Evolutionary conservation across 1,140 invertebrate genomes (phyloP).

Genomic region (Leptinotarsa undecemlineata): DNA sequence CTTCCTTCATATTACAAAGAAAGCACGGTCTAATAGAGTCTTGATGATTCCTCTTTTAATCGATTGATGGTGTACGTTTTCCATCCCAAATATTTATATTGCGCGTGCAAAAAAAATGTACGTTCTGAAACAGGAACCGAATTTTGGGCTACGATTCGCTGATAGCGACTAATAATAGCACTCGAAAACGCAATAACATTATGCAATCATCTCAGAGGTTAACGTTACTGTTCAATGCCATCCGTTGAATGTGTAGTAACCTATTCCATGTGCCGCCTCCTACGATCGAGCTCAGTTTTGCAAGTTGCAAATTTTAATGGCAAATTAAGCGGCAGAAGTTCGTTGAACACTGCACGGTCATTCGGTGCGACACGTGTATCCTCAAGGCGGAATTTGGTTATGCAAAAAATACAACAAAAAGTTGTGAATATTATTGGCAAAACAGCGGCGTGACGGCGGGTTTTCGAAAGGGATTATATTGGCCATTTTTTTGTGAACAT

Average conservation of each 20-base stretch:
- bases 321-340: slow-evolving; percentile 31
- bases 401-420: slow-evolving; percentile 4
- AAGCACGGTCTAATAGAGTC: no score
- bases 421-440: neutral
- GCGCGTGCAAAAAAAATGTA: slow-evolving; percentile 2
- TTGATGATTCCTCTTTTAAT: no score
- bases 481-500: no score
- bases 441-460: neutral
- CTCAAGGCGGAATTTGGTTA: slow-evolving; percentile 5
- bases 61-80: no score
- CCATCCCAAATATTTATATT: no score
- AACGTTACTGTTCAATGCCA: slow-evolving; percentile 38
- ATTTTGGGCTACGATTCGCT: slow-evolving; percentile 16
- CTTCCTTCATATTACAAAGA: no score
- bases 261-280: slow-evolving; percentile 27
- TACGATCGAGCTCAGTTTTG: slow-evolving; percentile 22
- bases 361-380: slow-evolving; percentile 11
- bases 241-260: neutral
- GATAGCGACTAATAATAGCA: slow-evolving; percentile 20
- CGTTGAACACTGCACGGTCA: slow-evolving; percentile 31
- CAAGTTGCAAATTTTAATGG: slow-evolving; percentile 35
- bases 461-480: no score
- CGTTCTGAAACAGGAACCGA: slow-evolving; percentile 18
- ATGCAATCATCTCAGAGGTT: slow-evolving; percentile 34
- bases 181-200: slow-evolving; percentile 31